Evolutionary conservation across 2,113 vertebrate species (phyloP), one percentile per base, ranked within the genome.

Genomic region (Oncorhynchus clarkii): DNA sequence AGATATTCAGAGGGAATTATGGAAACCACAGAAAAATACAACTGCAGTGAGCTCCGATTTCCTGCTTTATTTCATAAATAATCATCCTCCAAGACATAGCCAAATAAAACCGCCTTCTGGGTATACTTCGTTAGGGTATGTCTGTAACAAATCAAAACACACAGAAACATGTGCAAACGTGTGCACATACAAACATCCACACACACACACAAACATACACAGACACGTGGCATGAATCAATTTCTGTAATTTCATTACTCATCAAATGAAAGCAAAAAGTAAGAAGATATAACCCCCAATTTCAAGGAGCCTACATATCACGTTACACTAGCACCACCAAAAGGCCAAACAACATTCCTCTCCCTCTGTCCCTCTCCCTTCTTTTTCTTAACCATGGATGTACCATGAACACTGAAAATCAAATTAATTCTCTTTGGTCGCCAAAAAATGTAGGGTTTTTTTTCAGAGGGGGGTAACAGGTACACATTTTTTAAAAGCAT

Each of bases 321-420:
- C 45, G 71, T 78, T 77, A 88, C 93, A 89, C 86, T 74, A 94
- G 92, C 89, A 79, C 91, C 93, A 90, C 90, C 93, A 93, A 88
- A 82, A 88, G 93, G 92, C 34, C 2, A 73, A 82, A 88, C 73
- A 74, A 64, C 89, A 6, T 67, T 5, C 72, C n/a, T 12, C 26
- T 68, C 26, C 13, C 74, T 34, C 29, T 45, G 8, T 65, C 24
- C 18, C 54, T 65, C 62, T 14, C 51, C 26, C 11, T 39, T 22
- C 34, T 24, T 4, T 70, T 16, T 24, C 12, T 13, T 39, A 9
- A 39, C 39, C 39, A 39, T 8, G 8, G 39, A 9, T 2, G 8
- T 39, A 39, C 39, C 27, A 27, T 27, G 27, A 39, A 39, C 39
- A 9, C 39, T 45, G 9, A 45, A 45, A 45, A 45, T 45, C 39